Percentiles rank a stretch among this genome's conserved stretches.
phyloP scores from a whole-genome alignment of 2,888 invertebrate species.

The Nomada fucata region DNA sequence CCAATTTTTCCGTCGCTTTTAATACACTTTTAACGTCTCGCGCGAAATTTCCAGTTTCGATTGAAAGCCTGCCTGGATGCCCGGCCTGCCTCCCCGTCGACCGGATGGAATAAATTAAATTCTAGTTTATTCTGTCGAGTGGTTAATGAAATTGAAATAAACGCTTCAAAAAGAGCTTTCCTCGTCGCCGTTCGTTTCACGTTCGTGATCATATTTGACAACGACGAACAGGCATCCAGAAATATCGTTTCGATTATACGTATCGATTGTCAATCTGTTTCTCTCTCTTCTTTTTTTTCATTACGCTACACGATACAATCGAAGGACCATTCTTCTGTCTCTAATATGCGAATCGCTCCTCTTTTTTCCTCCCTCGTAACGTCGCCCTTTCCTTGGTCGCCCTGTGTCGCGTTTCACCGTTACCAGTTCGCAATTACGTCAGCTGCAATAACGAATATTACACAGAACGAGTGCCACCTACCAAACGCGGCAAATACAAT shows the following conservation, averaged over 20 bases:
- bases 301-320: not conserved
- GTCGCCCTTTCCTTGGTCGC: not conserved
- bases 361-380: not conserved
- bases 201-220: slow-evolving; percentile 6
- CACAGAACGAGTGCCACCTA: not conserved
- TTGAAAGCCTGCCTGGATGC: not conserved
- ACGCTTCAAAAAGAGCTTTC: slow-evolving; percentile 20
- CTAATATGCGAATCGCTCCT: not conserved
- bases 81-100: not conserved
- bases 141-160: slow-evolving; percentile 59
- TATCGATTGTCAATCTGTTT: not conserved
- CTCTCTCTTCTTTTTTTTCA: not conserved
- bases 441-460: slow-evolving; percentile 37
- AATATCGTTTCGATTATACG: slow-evolving; percentile 25
- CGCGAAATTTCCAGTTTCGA: slow-evolving; percentile 17
- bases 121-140: slow-evolving; percentile 48
- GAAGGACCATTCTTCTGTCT: not conserved
- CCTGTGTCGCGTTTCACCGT: not conserved
- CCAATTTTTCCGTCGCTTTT: slow-evolving; percentile 11
- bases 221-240: not conserved
- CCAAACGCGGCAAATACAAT: slow-evolving; percentile 26
- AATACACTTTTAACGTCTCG: slow-evolving; percentile 25
- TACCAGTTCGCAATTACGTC: slow-evolving; percentile 31
- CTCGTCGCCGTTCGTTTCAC: slow-evolving; percentile 1
- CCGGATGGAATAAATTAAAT: slow-evolving; percentile 45